Evolutionary conservation across 64 coral and sea anemone genomes (phyloP).

Genomic region (Montipora capricornis): DNA sequence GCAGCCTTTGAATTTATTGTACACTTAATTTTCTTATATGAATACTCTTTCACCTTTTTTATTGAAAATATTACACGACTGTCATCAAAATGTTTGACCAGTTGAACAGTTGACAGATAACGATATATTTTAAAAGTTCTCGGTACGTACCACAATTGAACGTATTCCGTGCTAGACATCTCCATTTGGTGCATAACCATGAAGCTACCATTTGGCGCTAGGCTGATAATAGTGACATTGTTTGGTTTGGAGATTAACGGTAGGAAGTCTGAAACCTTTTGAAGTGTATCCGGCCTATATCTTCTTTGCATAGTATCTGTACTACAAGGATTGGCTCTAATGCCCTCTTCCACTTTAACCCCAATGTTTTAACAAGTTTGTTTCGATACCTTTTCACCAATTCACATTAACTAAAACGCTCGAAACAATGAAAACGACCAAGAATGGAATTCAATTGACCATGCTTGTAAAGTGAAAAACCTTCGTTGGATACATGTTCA

Average conservation of each 20-base stretch:
- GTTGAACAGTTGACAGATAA: neutral
- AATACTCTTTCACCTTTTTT: neutral
- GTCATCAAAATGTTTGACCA: neutral
- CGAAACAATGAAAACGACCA: too few species aligned
- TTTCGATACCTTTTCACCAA: too few species aligned
- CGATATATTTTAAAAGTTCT: neutral
- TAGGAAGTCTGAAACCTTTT: neutral
- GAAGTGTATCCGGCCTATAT: neutral
- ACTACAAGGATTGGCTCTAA: too few species aligned
- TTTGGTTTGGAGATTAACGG: neutral
- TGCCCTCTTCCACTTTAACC: too few species aligned
- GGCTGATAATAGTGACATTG: neutral
- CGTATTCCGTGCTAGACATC: too few species aligned
- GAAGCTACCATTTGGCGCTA: neutral
- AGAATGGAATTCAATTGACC: too few species aligned
- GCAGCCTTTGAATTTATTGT: neutral
- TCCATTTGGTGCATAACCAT: neutral
- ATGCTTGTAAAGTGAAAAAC: too few species aligned
- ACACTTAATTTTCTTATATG: neutral
- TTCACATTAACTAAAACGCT: too few species aligned
- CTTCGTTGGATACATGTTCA: too few species aligned
- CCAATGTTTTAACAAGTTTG: too few species aligned
- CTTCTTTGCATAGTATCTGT: too few species aligned
- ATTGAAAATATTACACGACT: neutral
- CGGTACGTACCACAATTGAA: neutral